Conservation (phyloP, 2,888 invertebrate genomes). For the Drosophila neotestacea region DNA sequence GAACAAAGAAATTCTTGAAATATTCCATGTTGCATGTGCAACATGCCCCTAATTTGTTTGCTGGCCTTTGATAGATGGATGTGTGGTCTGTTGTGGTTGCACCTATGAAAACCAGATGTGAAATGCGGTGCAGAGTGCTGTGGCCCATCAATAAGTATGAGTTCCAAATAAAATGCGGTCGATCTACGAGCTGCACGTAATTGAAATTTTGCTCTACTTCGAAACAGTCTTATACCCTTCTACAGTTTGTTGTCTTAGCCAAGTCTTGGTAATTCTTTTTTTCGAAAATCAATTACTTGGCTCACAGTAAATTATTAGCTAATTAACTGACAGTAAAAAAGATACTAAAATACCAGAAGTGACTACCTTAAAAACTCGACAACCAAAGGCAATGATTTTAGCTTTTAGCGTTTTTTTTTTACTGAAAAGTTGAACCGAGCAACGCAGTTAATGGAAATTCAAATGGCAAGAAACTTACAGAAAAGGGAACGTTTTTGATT, state of each 20-base stretch:
- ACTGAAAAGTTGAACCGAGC: neutral
- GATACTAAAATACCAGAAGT: conserved; percentile 29
- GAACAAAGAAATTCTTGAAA: conserved; percentile 48
- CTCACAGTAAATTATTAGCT: conserved; percentile 43
- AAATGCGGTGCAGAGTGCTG: conserved; percentile 29
- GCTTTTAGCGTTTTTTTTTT: conserved; percentile 7
- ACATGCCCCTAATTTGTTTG: conserved; percentile 39
- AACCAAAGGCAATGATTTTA: conserved; percentile 7
- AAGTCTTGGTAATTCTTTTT: conserved; percentile 7
- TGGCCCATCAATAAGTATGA: conserved; percentile 27
- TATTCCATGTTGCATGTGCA: conserved; percentile 29
- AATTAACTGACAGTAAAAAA: conserved; percentile 39
- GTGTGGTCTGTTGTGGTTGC: conserved; percentile 39
- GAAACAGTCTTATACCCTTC: conserved; percentile 1
- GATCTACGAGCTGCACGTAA: conserved; percentile 18
- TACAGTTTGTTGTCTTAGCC: neutral
- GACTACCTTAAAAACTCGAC: conserved; percentile 28
- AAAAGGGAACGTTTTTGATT: conserved; percentile 35
- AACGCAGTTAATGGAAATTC: conserved; percentile 2
- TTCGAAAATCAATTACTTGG: conserved; percentile 52
- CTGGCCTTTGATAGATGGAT: conserved; percentile 43
- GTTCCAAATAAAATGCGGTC: conserved; percentile 17
- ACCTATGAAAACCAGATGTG: conserved; percentile 64
- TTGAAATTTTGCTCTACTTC: conserved; percentile 28
- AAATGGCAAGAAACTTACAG: conserved; percentile 17